Evolutionary conservation across 2,113 vertebrate genomes (phyloP), one percentile per base, ranked within the genome.

Genomic region (Carassius carassius): DNA sequence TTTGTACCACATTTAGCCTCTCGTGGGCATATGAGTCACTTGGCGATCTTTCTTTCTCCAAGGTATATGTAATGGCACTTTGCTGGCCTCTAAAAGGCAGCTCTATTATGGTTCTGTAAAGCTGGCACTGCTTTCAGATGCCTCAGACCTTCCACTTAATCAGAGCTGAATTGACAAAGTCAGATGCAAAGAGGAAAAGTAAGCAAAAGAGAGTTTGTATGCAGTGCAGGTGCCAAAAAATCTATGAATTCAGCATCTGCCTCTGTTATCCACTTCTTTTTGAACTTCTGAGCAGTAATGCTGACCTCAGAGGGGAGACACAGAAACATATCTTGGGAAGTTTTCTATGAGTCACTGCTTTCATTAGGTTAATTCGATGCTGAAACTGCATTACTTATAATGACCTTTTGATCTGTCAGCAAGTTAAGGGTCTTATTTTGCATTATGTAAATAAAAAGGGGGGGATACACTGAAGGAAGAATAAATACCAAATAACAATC

Each of bases 321-420:
- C 29, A 6, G 17, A 17, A 56, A 56, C 14, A 67, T 85, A 89
- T 91, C 88, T 85, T 86, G 47, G 85, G 74, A 87, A 82, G 87
- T 49, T 29, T 78, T 54, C 7, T 41, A 79, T 0, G 69, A 73
- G 70, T 89, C 88, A 89, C 89, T 78, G 21, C 63, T 82, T 60
- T 85, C 85, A 90, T 84, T 35, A 78, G 56, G 82, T 29, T 84
- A 58, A 85, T 82, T 35, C 29, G 0, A 44, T 54, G 41, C 25
- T 47, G 32, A 35, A 14, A 72, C 77, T 82, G 79, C 65, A 69
- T 90, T 78, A 77, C 47, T 78, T 81, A 32, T 82, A 87, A 86
- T 83, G 86, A 86, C 54, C 58, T 63, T 78, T 35, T 54, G 44
- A 80, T 72, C 32, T 16, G 70, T 63, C 78, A 80, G 60, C 78